Evolutionary conservation across 2,113 vertebrate genomes (phyloP), one percentile per base, ranked within the genome.

Genomic region (Struthidea cinerea): DNA sequence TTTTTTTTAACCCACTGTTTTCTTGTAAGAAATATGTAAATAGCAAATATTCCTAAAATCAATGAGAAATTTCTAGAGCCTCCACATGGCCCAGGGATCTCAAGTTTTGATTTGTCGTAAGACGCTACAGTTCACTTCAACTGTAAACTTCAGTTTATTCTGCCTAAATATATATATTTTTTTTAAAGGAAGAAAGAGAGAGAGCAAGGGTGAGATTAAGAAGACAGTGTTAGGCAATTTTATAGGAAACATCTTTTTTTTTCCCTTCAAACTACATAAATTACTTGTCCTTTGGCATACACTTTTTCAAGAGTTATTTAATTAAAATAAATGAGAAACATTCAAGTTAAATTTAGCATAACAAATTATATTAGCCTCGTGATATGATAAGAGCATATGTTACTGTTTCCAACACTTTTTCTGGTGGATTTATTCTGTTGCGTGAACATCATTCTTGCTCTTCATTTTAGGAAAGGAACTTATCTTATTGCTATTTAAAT

Each of bases 271-370:
- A 86, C 32, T 77, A 41, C 67, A 80, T 59, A 88, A 89, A 86
- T 90, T 86, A 84, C 68, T 93, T 75, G 59, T 91, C 13, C 9
- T 95, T 89, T 87, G 56, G 65, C 49, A 75, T 87, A 67, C 27
- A 64, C 2, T 78, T 93, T 94, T 88, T 55, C 59, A 81, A 94
- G 60, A 75, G 71, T 84, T 91, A 92, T 70, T 94, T 97, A 95
- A 95, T 97, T 84, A 96, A 96, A 96, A 96, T 91, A 92, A 96
- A 96, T 77, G 65, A 70, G 74, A 91, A 96, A 84, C 63, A 94
- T 90, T 90, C 68, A 88, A 95, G 68, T 92, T 96, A 93, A 94
- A 95, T 97, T 97, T 94, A 95, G 89, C 88, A 85, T 74, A 96
- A 76, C 83, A 89, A 96, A 95, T 94, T 79, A 35, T 82, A 83